Percentiles rank a stretch among this genome's conserved stretches.
Conservation (phyloP, 2,113 vertebrate species). For the Sula dactylatra region DNA sequence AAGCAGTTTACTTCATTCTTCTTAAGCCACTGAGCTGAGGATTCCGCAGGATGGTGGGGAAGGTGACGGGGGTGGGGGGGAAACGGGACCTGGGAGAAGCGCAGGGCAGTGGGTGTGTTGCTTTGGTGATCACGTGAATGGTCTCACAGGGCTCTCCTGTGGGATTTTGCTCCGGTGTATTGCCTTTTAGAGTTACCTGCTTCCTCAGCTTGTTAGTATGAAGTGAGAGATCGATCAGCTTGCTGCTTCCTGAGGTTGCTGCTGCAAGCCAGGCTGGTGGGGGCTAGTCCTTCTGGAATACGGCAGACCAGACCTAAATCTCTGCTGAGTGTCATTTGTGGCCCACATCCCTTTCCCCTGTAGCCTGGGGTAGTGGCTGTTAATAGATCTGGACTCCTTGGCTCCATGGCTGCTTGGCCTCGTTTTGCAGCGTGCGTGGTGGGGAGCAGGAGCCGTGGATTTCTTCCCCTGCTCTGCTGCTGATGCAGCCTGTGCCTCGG, state of each 20-base stretch:
- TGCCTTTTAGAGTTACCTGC: neutral
- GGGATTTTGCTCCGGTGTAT: neutral
- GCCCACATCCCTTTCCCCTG: neutral
- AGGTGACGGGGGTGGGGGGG: neutral
- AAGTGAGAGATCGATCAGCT: accelerated
- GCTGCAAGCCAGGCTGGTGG: neutral
- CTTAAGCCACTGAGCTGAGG: neutral
- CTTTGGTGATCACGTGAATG: neutral
- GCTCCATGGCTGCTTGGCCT: neutral
- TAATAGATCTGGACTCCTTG: neutral
- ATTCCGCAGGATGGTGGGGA: neutral
- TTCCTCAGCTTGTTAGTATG: too few relatives aligned
- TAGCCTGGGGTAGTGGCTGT: neutral
- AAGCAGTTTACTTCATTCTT: neutral
- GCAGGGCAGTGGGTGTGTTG: neutral
- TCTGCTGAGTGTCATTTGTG: neutral
- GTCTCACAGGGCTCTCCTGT: neutral
- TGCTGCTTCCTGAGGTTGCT: neutral
- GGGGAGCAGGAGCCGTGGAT: neutral
- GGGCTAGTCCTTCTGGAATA: neutral
- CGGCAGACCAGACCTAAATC: neutral
- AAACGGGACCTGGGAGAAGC: too few relatives aligned
- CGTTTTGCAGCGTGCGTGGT: accelerated
- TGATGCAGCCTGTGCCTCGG: neutral
- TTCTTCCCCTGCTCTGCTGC: neutral